Evolutionary conservation across 2,888 invertebrate genomes (phyloP), one percentile per base, ranked within the genome.

Genomic region (Biston stratarius): DNA sequence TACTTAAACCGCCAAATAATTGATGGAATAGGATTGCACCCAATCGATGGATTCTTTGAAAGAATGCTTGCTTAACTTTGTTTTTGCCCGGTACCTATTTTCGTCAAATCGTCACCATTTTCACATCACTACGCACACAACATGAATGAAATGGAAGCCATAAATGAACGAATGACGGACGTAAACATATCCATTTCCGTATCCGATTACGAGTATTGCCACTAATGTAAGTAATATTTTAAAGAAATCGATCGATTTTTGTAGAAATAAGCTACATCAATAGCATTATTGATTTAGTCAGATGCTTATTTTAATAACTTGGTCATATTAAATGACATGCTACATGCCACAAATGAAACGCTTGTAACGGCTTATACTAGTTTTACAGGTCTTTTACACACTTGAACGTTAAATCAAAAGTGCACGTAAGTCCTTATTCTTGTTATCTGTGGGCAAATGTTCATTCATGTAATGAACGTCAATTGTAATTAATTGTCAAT

Each of bases 111-210:
- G 53, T 57, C 72, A 73, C 73, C 74, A 74, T 74, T 77, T 70
- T 78, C 80, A 76, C 79, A 77, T 77, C 79, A 79, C 81, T 80
- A 78, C 53, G 64, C 38, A 53, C 48, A 42, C 61, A 55, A 61
- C 62, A 64, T 57, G 70, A 59, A 67, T 51, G 64, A 57, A 70
- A 68, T 52, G 66, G 70, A 68, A 68, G 73, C 64, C 64, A 64
- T 47, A 49, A 51, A 38, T 33, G 57, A 61, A 57, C 40, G 61
- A 61, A 47, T 49, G 49, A 51, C 7, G 5, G 0, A 14, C 12
- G 36, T 9, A 33, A 55, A 45, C 10, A 24, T 10, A 11, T 14
- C 1, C 0, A 33, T 48, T 55, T 71, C 68, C 67, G 62, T 45
- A 58, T 71, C 71, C 67, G 14, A 14, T 45, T 57, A 9, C 11